These are phyloP conservation scores for Mesocricetus auratus DNA, from an alignment of 2,113 vertebrate genomes.

Conservation along the genomic window DNA sequence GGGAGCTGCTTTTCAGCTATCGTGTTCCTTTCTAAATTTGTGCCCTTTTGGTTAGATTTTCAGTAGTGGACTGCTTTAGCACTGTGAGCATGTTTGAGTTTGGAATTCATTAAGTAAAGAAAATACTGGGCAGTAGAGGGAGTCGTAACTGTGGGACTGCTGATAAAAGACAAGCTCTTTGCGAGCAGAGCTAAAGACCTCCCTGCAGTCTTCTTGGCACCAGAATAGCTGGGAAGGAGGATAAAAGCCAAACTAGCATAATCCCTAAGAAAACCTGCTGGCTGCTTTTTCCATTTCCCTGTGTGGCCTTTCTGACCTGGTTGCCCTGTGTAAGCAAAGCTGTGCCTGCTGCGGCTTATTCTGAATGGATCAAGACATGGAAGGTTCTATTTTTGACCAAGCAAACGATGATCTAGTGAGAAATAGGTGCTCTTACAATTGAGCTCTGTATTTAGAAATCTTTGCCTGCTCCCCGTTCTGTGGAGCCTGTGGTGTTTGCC, in stretches of 20 bases:
- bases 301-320: conserved; percentile 17
- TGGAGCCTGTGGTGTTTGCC: conserved; percentile 70
- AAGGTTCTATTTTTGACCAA: conserved; percentile 80
- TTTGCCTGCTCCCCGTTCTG: conserved; percentile 69
- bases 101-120: conserved; percentile 46
- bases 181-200: conserved; percentile 52
- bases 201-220: conserved; percentile 73
- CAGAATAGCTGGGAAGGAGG: conserved; percentile 73
- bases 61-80: neutral
- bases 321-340: conserved; percentile 56
- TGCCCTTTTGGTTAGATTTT: neutral
- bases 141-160: conserved; percentile 65
- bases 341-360: conserved; percentile 68
- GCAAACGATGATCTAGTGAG: conserved; percentile 76
- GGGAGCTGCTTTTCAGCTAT: neutral
- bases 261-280: conserved; percentile 49
- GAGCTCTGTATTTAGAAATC: conserved; percentile 74
- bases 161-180: conserved; percentile 50
- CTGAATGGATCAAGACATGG: conserved; percentile 76
- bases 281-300: conserved; percentile 56
- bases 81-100: conserved; percentile 7
- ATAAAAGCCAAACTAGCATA: conserved; percentile 61
- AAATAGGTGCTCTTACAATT: conserved; percentile 76
- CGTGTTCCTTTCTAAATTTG: neutral
- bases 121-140: conserved; percentile 82